phyloP scores from a whole-genome alignment of 2,113 vertebrate species.

The Peromyscus polionotus region DNA sequence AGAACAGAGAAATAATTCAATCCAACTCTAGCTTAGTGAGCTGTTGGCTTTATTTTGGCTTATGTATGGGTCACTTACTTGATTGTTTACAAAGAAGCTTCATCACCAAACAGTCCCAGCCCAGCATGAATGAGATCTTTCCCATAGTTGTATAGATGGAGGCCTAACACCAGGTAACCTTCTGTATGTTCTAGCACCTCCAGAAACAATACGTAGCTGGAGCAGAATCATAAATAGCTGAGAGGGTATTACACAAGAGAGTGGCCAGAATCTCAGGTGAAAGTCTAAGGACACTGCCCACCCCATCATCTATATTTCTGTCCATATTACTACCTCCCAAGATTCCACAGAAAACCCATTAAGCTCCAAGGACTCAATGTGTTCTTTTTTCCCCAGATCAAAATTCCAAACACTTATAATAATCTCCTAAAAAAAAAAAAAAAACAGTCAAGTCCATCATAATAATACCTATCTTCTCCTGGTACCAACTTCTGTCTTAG shows the following conservation, averaged over 20 bases:
- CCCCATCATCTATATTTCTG: background rate
- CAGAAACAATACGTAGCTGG: too few species aligned
- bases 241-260: background rate
- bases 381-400: too few species aligned
- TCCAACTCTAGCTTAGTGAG: background rate
- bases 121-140: background rate
- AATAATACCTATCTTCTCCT: too few species aligned
- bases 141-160: background rate
- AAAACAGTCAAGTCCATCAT: too few species aligned
- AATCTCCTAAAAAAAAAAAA: too few species aligned
- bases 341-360: too few species aligned
- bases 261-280: background rate
- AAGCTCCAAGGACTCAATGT: too few species aligned
- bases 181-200: background rate
- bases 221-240: background rate
- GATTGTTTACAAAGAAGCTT: background rate
- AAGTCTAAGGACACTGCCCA: background rate
- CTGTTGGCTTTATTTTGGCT: background rate
- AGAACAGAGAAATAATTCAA: background rate
- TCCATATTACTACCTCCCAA: too few species aligned
- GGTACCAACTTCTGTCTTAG: too few species aligned
- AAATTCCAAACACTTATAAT: too few species aligned
- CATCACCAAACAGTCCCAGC: background rate
- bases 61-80: background rate
- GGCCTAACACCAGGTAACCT: background rate